Base-by-base conservation (phyloP, 2,888 invertebrate genomes). In the Meiosimyza decipiens region DNA sequence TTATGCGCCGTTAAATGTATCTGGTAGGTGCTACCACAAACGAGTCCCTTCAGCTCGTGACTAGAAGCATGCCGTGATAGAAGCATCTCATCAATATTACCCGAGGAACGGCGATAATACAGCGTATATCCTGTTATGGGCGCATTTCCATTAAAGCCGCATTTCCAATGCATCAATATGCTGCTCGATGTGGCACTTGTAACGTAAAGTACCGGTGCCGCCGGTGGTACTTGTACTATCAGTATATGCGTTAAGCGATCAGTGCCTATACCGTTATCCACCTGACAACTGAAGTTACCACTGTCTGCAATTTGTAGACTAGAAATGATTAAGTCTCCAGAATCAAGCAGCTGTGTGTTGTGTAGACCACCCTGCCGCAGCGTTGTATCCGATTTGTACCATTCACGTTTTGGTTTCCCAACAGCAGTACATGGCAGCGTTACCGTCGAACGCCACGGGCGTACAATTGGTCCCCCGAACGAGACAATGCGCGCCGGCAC, bases 131-230 rank as follows among this genome's bases (percentile, higher is more conserved):
- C 92, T 15, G 90, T 90, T 65, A 93, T 89, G 0, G 92, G 90
- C 9, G 93, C 91, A 66, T 91, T 92, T 11, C 93, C 93, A 76
- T 89, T 91, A 76, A 90, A 90, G 15, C 91, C 91, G n/a, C 92
- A 87, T 83, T 92, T 92, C 93, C 93, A 93, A 78, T 93, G 92
- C 78, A 93, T 88, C 60, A 92, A 86, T 73, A 95, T 91, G 77
- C 93, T 93, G 79, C 91, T 91, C 66, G 92, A 91, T 0, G 94
- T 94, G 3, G 93, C 92, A 81, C 93, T 92, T 5, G 92, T 92
- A 5, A 94, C 91, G 79, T 92, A 92, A 3, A 94, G 87, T 6
- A 91, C 89, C 0, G 95, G 94, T 0, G 94, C 91, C 51, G 90
- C 89, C 0, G 94, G 94, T 12, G 94, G 93, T 63, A 93, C 94